Percentiles rank a stretch among this genome's conserved stretches.
phyloP scores from a whole-genome alignment of 2,888 invertebrate genomes.

The Meliscaeva auricollis region DNA sequence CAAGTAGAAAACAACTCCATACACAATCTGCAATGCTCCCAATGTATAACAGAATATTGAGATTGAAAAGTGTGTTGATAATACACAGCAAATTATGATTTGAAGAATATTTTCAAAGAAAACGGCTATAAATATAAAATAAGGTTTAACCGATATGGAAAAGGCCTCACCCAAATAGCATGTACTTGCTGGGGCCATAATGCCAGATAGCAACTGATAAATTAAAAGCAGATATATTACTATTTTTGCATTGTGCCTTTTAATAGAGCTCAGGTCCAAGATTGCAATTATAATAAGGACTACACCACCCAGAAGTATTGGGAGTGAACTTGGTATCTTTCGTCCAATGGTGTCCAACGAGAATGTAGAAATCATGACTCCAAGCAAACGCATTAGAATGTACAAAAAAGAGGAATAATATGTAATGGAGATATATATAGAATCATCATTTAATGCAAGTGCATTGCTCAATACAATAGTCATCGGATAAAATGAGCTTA shows the following conservation, averaged over 20 bases:
- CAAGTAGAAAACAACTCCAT: conserved; percentile 70
- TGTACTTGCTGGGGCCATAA: conserved; percentile 77
- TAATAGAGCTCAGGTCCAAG: background rate
- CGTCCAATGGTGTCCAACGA: conserved; percentile 78
- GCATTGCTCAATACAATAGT: background rate
- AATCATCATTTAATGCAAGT: too few species aligned
- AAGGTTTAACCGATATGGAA: conserved; percentile 78
- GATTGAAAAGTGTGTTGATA: background rate
- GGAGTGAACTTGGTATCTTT: conserved; percentile 76
- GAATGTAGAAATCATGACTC: conserved; percentile 61
- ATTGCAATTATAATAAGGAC: conserved; percentile 66
- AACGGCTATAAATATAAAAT: conserved; percentile 77
- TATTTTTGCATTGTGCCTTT: background rate
- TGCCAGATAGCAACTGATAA: conserved; percentile 79
- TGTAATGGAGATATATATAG: too few species aligned
- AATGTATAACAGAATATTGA: conserved; percentile 76
- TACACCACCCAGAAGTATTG: conserved; percentile 75
- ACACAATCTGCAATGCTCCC: conserved; percentile 77
- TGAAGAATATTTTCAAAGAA: conserved; percentile 78
- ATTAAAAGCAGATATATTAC: conserved; percentile 50
- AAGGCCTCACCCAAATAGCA: conserved; percentile 80
- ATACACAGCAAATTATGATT: conserved; percentile 25
- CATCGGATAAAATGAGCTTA: conserved; percentile 78
- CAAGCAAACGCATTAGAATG: conserved; percentile 77
- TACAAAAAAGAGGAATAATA: background rate